Evolutionary conservation across 2,797 vertebrate species (phyloP).

Genomic region (Gallinago solitaria): DNA sequence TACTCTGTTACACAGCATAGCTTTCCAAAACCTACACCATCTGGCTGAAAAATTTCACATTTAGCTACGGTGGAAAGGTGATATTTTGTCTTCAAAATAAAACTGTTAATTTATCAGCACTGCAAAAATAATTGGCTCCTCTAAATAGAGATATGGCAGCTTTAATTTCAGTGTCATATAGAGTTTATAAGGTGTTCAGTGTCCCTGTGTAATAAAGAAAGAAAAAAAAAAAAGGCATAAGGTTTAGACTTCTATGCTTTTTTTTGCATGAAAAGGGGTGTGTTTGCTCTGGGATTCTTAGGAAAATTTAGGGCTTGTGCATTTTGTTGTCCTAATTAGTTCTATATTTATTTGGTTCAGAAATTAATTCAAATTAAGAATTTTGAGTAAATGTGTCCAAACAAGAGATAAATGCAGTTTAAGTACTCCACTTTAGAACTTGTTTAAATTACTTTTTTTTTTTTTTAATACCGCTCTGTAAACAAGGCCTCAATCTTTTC

Average conservation of each 20-base stretch:
- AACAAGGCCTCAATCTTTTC: not conserved
- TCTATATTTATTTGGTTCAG: not conserved
- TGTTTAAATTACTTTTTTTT: not conserved
- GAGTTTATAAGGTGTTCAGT: not conserved
- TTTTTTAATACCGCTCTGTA: not conserved
- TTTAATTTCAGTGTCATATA: not conserved
- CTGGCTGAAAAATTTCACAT: not conserved
- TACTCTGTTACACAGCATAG: not conserved
- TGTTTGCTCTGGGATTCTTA: not conserved
- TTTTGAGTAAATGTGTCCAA: not conserved
- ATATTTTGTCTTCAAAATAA: not conserved
- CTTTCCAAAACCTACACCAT: not conserved
- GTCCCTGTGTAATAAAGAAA: not conserved
- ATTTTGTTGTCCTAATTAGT: not conserved
- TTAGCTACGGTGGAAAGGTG: not conserved
- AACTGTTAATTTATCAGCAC: not conserved
- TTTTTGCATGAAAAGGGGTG: not conserved
- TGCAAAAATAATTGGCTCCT: not conserved
- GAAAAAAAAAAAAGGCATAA: not conserved
- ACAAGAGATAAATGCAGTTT: not conserved
- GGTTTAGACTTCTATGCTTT: not conserved
- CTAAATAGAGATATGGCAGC: not conserved
- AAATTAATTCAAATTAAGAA: not conserved
- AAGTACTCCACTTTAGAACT: not conserved
- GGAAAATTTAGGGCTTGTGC: not conserved